Base-by-base conservation (phyloP, 2,797 vertebrate genomes). In the Labroides dimidiatus region DNA sequence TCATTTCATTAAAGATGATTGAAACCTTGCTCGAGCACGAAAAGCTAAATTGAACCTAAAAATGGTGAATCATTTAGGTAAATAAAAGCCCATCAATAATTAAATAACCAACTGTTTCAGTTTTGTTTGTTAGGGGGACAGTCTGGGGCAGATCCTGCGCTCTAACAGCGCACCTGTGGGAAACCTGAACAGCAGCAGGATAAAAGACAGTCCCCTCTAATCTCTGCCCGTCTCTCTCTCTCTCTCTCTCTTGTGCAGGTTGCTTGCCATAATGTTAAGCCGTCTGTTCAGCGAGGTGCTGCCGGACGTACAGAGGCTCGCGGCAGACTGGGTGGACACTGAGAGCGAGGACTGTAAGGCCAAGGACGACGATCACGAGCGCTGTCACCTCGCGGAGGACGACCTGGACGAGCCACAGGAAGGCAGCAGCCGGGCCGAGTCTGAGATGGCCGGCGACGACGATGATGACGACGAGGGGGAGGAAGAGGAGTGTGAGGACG, bases 221-320 rank as follows among this genome's bases (percentile, higher is more conserved):
- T 43, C 42, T 33, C 8, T 70, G 19, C 36, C 19, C 63, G 24
- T 72, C 14, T 79, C 14, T 85, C 65, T 72, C 23, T 39, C 37
- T 39, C 23, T 72, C 14, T 79, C 14, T 85, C 65, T 72, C 23
- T 39, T 11, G 13, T 62, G 75, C 87, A 89, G 86, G 88, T 91
- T 88, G 75, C 59, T 66, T 64, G 78, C 84, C 91, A 95, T 89
- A 87, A 98, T 98, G 97, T 94, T 99, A 95, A 98, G 97, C 90
- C 95, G 97, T 78, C 94, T 99, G 89, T 99, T 98, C 96, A 99
- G 95, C 92, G 97, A 98, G 89, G 95, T 99, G 89, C 94, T 98
- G 85, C 96, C 97, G 85, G 96, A 98, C 78, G 96, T 98, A 63
- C 96, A 97, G 93, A 96, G 97, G 93, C 96, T 97, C 83, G 93